These are phyloP conservation scores for Peucedramus taeniatus DNA, from an alignment of 2,113 vertebrate genomes.

Conservation along the genomic window DNA sequence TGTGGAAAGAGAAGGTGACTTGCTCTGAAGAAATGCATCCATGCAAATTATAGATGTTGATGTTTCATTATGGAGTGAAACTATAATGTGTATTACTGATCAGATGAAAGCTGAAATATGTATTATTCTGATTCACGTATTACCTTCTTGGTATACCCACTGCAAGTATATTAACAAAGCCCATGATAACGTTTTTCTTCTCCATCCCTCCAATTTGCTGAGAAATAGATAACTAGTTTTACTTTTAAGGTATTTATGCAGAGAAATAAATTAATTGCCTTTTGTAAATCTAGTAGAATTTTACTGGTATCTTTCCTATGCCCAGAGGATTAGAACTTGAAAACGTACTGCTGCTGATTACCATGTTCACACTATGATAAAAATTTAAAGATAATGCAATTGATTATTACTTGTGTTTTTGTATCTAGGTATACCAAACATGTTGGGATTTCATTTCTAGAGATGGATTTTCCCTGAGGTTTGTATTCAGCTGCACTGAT, in stretches of 20 bases:
- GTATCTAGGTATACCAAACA: not conserved
- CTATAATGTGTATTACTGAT: not conserved
- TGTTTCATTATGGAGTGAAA: not conserved
- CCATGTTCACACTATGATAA: not conserved
- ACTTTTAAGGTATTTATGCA: not conserved
- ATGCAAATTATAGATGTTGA: not conserved
- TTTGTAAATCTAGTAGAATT: not conserved
- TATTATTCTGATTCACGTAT: not conserved
- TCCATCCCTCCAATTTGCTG: not conserved
- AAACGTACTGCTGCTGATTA: not conserved
- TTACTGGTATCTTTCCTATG: not conserved
- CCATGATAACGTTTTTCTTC: fast-evolving
- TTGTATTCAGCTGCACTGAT: not conserved
- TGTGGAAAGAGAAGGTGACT: not conserved
- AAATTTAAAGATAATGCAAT: not conserved
- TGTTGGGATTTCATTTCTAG: not conserved
- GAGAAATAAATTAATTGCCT: not conserved
- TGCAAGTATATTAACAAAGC: not conserved
- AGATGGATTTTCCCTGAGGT: not conserved
- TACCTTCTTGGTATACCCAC: not conserved
- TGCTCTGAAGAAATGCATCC: not conserved
- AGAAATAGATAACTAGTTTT: not conserved
- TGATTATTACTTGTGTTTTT: not conserved
- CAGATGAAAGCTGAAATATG: not conserved
- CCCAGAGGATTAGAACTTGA: not conserved